These are phyloP conservation scores for Eclectus roratus DNA, from an alignment of 2,113 vertebrate genomes.

Conservation along the genomic window DNA sequence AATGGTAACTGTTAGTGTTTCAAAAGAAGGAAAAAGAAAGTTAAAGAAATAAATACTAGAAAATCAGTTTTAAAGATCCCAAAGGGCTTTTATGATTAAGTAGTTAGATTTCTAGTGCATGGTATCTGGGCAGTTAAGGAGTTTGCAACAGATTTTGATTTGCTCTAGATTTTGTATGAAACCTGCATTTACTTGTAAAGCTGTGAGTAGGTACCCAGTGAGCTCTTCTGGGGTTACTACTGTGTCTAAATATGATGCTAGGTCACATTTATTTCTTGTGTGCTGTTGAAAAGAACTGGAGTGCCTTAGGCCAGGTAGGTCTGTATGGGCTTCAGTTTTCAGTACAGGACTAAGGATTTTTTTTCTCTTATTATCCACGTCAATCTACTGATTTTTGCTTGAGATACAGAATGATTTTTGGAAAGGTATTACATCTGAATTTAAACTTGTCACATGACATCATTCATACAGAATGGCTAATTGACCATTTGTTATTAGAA, in stretches of 20 bases:
- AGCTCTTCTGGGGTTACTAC: not conserved
- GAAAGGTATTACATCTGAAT: not conserved
- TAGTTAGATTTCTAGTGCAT: not conserved
- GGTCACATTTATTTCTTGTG: not conserved
- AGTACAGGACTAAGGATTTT: not conserved
- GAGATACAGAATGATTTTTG: not conserved
- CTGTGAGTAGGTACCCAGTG: not conserved
- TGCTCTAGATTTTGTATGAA: not conserved
- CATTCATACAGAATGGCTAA: not conserved
- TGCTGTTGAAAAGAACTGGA: not conserved
- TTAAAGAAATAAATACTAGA: not conserved
- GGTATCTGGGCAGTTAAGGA: not conserved
- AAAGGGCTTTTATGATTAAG: not conserved
- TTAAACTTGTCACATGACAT: not conserved
- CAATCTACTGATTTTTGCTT: not conserved
- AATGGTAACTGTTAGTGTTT: not conserved
- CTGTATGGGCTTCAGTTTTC: not conserved
- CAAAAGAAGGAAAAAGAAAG: not conserved
- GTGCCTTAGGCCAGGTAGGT: not conserved
- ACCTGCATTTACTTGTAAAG: not conserved
- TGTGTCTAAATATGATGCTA: not conserved
- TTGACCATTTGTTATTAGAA: not conserved
- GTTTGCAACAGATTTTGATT: not conserved
- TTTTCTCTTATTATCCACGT: not conserved
- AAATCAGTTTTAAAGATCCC: not conserved